phyloP scores from a whole-genome alignment of 2,113 vertebrate species.

The Leptocoma aspasia region DNA sequence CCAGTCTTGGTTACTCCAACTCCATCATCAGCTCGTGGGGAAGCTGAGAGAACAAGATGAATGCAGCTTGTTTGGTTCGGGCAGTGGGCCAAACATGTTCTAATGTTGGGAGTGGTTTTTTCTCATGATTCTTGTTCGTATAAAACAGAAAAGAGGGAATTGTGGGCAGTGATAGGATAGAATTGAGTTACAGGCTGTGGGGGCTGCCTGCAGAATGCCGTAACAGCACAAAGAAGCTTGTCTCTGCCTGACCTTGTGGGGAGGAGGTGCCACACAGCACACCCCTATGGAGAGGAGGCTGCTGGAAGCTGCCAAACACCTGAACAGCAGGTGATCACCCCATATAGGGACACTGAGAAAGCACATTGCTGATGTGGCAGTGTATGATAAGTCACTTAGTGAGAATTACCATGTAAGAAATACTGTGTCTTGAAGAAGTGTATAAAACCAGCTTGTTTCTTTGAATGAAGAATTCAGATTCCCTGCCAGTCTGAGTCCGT shows the following conservation, averaged over 20 bases:
- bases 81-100: neutral
- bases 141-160: neutral
- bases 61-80: neutral
- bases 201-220: neutral
- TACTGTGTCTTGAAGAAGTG: no score
- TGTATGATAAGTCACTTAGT: no score
- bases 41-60: neutral
- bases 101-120: neutral
- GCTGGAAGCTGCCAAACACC: neutral
- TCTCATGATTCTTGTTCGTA: neutral
- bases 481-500: neutral
- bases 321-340: neutral
- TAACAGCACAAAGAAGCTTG: neutral
- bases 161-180: neutral
- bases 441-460: neutral
- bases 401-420: neutral
- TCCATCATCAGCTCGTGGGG: neutral
- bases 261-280: neutral
- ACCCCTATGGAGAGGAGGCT: neutral
- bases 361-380: no score
- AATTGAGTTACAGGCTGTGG: neutral
- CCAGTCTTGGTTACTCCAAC: neutral
- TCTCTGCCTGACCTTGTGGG: neutral
- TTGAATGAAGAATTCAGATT: neutral
- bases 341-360: neutral